A percentile compares a stretch with the other conserved stretches of the same genome.
These are phyloP conservation scores for Drosophila biarmipes DNA, from an alignment of 1,140 invertebrate genomes.

Conservation along the genomic window DNA sequence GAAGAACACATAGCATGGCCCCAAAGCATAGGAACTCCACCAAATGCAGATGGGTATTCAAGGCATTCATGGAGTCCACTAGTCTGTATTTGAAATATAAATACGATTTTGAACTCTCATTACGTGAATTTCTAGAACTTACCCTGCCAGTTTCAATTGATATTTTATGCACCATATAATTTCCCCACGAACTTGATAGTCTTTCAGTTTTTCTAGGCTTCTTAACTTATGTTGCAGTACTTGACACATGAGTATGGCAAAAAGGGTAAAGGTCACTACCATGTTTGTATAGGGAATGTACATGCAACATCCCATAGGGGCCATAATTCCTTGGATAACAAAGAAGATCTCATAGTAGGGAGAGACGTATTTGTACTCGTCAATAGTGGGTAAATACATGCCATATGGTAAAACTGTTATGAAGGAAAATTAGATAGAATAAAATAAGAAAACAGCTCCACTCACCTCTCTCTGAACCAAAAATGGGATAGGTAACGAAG, in stretches of 20 bases:
- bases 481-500: slow-evolving; percentile 72
- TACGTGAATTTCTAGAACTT: slow-evolving; percentile 2
- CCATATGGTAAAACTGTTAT: slow-evolving; percentile 73
- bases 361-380: slow-evolving; percentile 72
- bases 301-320: slow-evolving; percentile 81
- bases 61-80: slow-evolving; percentile 62
- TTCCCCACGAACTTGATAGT: slow-evolving; percentile 28
- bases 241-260: slow-evolving; percentile 71
- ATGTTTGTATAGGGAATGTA: slow-evolving; percentile 77
- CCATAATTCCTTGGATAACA: slow-evolving; percentile 69
- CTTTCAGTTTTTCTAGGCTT: slow-evolving; percentile 35
- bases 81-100: slow-evolving; percentile 26
- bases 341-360: slow-evolving; percentile 77
- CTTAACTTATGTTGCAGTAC: slow-evolving; percentile 67
- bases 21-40: slow-evolving; percentile 77
- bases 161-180: slow-evolving; percentile 72
- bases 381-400: slow-evolving; percentile 67
- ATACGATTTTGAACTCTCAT: no score
- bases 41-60: slow-evolving; percentile 68
- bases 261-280: slow-evolving; percentile 74
- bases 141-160: slow-evolving; percentile 65
- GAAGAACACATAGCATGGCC: slow-evolving; percentile 69
- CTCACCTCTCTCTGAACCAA: slow-evolving; percentile 67
- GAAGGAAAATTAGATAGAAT: not conserved
- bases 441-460: not conserved